Percentiles rank a stretch among this genome's conserved stretches.
phyloP scores from a whole-genome alignment of 2,888 invertebrate genomes.

The Mesochorus sp. region DNA sequence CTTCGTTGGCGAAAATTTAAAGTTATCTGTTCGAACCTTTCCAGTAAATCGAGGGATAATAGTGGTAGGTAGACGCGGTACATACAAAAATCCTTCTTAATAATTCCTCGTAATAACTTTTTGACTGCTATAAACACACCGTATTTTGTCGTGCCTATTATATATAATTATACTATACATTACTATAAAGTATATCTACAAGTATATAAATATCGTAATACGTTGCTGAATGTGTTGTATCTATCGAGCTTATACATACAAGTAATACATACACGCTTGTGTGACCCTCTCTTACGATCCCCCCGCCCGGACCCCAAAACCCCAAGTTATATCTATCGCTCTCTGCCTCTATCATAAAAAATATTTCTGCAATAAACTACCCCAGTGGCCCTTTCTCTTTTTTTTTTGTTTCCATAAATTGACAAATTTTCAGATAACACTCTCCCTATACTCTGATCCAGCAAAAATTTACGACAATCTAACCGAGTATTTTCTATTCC shows the following conservation, averaged over 20 bases:
- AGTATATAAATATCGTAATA: conserved; percentile 68
- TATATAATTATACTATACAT: conserved; percentile 8
- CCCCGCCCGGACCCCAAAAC: conserved; percentile 41
- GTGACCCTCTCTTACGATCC: conserved; percentile 62
- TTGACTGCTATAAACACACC: conserved; percentile 74
- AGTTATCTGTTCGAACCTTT: conserved; percentile 80
- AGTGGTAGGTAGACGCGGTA: conserved; percentile 81
- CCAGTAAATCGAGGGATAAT: conserved; percentile 81
- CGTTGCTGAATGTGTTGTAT: conserved; percentile 79
- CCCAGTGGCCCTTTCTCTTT: conserved; percentile 26
- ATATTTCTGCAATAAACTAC: conserved; percentile 10
- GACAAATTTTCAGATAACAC: conserved; percentile 47
- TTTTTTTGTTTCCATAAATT: conserved; percentile 43
- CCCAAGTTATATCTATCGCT: conserved; percentile 42
- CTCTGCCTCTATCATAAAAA: conserved; percentile 23
- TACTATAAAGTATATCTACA: too few relatives aligned
- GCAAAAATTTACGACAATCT: conserved; percentile 24
- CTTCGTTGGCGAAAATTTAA: conserved; percentile 75
- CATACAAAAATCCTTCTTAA: conserved; percentile 74
- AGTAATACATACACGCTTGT: conserved; percentile 72
- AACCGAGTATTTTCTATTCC: conserved; percentile 34
- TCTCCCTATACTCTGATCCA: conserved; percentile 34
- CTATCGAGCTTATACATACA: conserved; percentile 74
- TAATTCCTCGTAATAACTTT: conserved; percentile 64
- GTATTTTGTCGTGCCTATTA: conserved; percentile 67